Conservation (phyloP, 2,888 invertebrate species). For the Cephus sareptanus region DNA sequence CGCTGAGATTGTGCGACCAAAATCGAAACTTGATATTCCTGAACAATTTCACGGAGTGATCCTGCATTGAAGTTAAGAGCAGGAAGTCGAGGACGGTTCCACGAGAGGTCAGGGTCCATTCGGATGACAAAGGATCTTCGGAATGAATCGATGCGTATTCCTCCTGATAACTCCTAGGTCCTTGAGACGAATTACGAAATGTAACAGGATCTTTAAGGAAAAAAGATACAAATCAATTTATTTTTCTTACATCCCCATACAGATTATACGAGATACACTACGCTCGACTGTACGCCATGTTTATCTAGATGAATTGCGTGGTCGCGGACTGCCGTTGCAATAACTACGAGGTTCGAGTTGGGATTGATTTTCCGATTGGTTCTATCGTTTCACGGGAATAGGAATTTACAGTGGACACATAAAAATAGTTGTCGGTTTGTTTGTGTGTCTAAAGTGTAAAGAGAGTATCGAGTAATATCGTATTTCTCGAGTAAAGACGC, state of each 20-base stretch:
- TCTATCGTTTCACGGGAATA: background rate
- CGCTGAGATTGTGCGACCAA: background rate
- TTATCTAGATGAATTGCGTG: background rate
- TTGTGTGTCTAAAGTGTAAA: background rate
- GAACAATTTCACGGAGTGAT: background rate
- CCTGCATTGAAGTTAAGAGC: background rate
- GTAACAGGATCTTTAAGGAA: background rate
- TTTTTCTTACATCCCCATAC: background rate
- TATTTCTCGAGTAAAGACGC: background rate
- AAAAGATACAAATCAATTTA: background rate
- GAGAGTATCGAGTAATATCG: background rate
- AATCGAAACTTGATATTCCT: background rate
- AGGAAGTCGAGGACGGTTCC: background rate
- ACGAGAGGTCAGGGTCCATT: background rate
- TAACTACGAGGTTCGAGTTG: background rate
- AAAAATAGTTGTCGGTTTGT: background rate
- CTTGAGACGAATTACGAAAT: background rate
- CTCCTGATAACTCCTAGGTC: background rate
- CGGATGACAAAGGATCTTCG: background rate
- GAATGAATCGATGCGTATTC: background rate
- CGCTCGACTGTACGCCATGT: background rate
- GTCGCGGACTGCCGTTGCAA: background rate
- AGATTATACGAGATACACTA: background rate
- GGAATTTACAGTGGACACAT: background rate
- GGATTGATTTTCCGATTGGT: background rate